phyloP scores from a whole-genome alignment of 2,797 vertebrate genomes.

The Acestrorhynchus altus region DNA sequence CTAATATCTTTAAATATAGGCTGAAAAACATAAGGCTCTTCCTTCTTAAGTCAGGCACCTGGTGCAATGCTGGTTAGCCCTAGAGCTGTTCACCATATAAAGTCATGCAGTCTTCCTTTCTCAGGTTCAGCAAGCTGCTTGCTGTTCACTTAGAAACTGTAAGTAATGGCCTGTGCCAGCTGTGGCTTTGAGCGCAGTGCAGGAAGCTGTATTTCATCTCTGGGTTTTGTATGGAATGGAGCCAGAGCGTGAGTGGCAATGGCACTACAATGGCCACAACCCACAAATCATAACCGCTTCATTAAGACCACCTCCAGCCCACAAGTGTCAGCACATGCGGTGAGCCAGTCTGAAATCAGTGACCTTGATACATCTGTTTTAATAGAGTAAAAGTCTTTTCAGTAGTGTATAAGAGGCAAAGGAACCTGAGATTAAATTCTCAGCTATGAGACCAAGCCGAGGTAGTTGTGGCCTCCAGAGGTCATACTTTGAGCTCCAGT shows the following conservation, averaged over 20 bases:
- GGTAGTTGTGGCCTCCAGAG: background rate
- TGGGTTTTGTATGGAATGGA: slow-evolving; percentile 37
- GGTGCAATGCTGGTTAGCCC: slow-evolving; percentile 2
- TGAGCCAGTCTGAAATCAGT: slow-evolving; percentile 54
- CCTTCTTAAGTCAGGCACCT: background rate
- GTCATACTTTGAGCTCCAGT: background rate
- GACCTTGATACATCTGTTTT: slow-evolving; percentile 71
- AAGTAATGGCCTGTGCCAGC: slow-evolving; percentile 30
- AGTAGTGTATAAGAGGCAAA: slow-evolving; percentile 7
- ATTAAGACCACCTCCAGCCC: slow-evolving; percentile 34
- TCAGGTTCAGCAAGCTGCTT: background rate
- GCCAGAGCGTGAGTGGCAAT: slow-evolving; percentile 32
- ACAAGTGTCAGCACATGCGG: slow-evolving; percentile 62
- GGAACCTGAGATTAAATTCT: slow-evolving; percentile 36
- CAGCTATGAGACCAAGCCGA: slow-evolving; percentile 12
- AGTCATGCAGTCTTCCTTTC: slow-evolving; percentile 35
- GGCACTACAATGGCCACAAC: slow-evolving; percentile 33
- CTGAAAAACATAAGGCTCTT: slow-evolving; percentile 1
- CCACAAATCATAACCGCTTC: slow-evolving; percentile 35
- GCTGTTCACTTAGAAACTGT: background rate
- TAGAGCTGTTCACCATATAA: slow-evolving; percentile 44
- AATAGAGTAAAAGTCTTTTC: slow-evolving; percentile 47
- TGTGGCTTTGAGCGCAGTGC: slow-evolving; percentile 11
- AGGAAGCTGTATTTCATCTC: slow-evolving; percentile 54
- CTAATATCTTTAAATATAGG: too few species aligned